Evolutionary conservation across 1,140 invertebrate species (phyloP), one percentile per base, ranked within the genome.

Genomic region (Heterodera carotae): DNA sequence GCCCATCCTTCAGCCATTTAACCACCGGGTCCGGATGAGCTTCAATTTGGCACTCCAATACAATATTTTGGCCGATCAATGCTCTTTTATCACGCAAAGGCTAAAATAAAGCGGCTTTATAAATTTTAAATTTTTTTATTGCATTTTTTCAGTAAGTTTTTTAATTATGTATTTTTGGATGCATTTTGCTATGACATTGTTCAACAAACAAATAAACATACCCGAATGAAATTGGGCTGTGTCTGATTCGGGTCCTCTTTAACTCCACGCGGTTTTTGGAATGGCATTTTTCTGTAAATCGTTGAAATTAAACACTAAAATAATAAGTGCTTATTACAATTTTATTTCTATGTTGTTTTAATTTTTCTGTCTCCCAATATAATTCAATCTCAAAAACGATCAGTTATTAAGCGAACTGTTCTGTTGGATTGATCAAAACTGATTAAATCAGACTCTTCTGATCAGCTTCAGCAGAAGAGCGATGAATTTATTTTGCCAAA

Each of bases 11-110:
- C 29, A 80, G 60, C 76, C 82, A 84, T 69, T 84, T 83, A 43
- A 83, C 81, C 18, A 84, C 83, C 48, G 80, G 82, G 69, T 84
- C 81, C n/a, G 84, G 84, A 76, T 85, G 81, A 27, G 81, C 83
- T 67, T 88, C 86, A 43, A 86, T 76, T 67, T 86, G 82, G 64
- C 86, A 87, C 76, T 86, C 85, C 59, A 86, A 78, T n/a, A 82
- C 76, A 25, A 86, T 82, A 53, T 64, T 78, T 71, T 86, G 86
- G 15, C 86, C 84, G 36, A 87, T 81, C 25, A 88, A 80, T 18
- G 79, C 85, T 43, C 85, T 71, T 70, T 87, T 86, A 74, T 86
- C 84, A 76, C 80, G 79, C 25, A 86, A 72, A 25, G 84, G 84
- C 85, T 87, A 43, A 80, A 86, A 81, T n/a, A 48, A 7, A 81